A percentile compares a stretch with the other conserved stretches of the same genome.
phyloP scores from a whole-genome alignment of 2,113 vertebrate species.

The Epinephelus lanceolatus region DNA sequence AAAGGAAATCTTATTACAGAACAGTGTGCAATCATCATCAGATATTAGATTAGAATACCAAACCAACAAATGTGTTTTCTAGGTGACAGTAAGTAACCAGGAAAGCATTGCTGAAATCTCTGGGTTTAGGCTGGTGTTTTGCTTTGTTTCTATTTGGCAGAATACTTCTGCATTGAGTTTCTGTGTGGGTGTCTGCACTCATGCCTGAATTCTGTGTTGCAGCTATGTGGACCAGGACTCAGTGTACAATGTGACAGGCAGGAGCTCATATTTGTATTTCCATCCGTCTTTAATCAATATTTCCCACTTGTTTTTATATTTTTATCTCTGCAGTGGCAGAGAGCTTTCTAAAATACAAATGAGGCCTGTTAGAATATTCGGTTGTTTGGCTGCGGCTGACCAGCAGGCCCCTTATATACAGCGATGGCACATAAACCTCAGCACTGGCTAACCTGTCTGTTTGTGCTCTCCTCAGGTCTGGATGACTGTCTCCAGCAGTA shows the following conservation, averaged over 20 bases:
- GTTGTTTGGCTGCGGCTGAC: background rate
- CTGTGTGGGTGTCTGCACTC: constrained; percentile 22
- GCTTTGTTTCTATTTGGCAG: constrained; percentile 34
- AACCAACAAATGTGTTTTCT: constrained; percentile 32
- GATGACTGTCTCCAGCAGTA: constrained; percentile 94
- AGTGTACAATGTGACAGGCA: background rate
- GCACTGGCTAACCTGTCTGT: constrained; percentile 48
- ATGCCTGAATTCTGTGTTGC: constrained; percentile 23
- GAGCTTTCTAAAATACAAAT: background rate
- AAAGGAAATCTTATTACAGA: background rate
- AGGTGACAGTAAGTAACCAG: constrained; percentile 24
- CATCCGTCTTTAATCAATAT: constrained; percentile 3
- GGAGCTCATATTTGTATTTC: background rate
- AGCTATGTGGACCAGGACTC: constrained; percentile 11
- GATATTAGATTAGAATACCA: constrained; percentile 2
- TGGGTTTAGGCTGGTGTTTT: constrained; percentile 37
- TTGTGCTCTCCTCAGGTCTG: constrained; percentile 83
- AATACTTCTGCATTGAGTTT: background rate
- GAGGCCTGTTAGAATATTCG: background rate
- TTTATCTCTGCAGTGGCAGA: background rate
- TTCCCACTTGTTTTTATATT: background rate
- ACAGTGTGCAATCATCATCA: constrained; percentile 3
- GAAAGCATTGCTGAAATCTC: constrained; percentile 31
- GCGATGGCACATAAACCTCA: constrained; percentile 10
- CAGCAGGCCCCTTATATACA: background rate